phyloP scores from a whole-genome alignment of 2,797 vertebrate species.

The Trachurus trachurus region DNA sequence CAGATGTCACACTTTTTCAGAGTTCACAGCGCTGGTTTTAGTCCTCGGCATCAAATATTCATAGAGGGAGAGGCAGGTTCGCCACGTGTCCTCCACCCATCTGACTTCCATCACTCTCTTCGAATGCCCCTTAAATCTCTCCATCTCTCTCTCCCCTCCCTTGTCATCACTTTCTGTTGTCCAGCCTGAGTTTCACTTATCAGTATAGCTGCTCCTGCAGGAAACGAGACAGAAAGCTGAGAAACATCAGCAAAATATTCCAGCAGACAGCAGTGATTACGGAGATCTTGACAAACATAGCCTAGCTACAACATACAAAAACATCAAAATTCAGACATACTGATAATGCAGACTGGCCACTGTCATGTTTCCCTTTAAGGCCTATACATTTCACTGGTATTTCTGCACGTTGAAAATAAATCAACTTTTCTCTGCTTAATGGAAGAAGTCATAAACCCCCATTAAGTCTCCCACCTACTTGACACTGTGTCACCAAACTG shows the following conservation, averaged over 20 bases:
- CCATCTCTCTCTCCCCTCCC: slow-evolving; percentile 71
- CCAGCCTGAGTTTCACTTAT: slow-evolving; percentile 8
- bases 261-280: too few species aligned
- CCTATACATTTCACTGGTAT: neutral
- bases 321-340: neutral
- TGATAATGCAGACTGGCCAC: neutral
- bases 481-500: too few species aligned
- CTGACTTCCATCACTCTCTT: slow-evolving; percentile 86
- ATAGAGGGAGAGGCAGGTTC: slow-evolving; percentile 87
- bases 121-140: slow-evolving; percentile 52
- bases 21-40: slow-evolving; percentile 91
- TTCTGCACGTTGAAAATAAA: neutral
- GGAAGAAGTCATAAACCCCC: too few species aligned
- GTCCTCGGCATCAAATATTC: slow-evolving; percentile 94
- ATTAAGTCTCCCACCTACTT: too few species aligned
- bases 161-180: slow-evolving; percentile 30
- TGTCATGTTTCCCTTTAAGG: neutral
- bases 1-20: slow-evolving; percentile 91
- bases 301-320: neutral
- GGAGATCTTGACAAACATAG: too few species aligned
- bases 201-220: neutral
- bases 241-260: neutral
- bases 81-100: slow-evolving; percentile 88
- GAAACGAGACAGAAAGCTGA: neutral
- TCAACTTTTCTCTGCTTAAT: too few species aligned